Evolutionary conservation across 2,888 invertebrate genomes (phyloP).

Genomic region (Mycalesis mineus): DNA sequence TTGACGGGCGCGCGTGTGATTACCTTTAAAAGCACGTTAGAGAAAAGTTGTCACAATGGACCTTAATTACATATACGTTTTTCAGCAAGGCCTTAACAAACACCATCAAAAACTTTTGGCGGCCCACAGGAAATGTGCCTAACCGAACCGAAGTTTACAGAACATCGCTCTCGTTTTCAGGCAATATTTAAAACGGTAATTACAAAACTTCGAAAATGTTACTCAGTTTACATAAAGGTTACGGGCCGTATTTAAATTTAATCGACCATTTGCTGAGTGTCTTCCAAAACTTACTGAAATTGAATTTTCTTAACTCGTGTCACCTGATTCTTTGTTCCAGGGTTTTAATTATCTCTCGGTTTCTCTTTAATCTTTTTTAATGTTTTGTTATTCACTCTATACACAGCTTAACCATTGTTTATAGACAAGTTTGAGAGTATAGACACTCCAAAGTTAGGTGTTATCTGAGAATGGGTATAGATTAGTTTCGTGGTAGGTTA

Average conservation of each 20-base stretch:
- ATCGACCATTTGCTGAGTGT: slow-evolving; percentile 19
- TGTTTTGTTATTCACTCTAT: not conserved
- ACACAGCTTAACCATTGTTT: no score
- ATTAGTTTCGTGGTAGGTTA: no score
- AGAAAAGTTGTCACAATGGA: slow-evolving; percentile 57
- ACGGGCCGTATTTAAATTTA: slow-evolving; percentile 22
- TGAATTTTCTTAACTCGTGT: slow-evolving; percentile 19
- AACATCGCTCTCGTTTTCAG: slow-evolving; percentile 24
- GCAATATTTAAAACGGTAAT: slow-evolving; percentile 39
- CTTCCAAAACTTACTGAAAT: slow-evolving; percentile 20
- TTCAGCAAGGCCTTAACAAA: slow-evolving; percentile 44
- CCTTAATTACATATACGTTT: slow-evolving; percentile 62
- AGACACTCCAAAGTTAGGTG: no score
- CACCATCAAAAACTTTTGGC: slow-evolving; percentile 51
- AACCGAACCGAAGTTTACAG: slow-evolving; percentile 34
- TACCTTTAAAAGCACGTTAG: slow-evolving; percentile 59
- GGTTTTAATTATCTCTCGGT: not conserved
- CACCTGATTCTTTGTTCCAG: slow-evolving; percentile 2
- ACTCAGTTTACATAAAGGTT: slow-evolving; percentile 24
- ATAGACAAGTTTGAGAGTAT: no score
- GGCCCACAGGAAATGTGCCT: slow-evolving; percentile 40
- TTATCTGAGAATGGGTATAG: no score
- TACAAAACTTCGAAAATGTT: slow-evolving; percentile 24
- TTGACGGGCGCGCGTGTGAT: slow-evolving; percentile 37
- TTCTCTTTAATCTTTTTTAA: not conserved